Conservation (phyloP, 2,888 invertebrate genomes). For the Oeneis ivallda region DNA sequence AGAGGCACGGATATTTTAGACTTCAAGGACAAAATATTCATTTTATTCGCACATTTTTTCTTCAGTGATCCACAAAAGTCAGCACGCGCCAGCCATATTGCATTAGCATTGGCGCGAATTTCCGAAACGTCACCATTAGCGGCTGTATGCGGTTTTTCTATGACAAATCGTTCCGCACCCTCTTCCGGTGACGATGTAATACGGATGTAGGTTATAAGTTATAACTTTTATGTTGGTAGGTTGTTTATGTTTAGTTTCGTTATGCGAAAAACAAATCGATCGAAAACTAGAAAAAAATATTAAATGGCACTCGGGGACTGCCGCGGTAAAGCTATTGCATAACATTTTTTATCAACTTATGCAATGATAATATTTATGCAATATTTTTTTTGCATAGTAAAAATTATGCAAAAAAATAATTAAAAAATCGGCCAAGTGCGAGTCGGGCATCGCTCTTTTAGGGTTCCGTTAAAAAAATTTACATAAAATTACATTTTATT, state of each 20-base stretch:
- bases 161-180: constrained; percentile 63
- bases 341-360: too few species aligned
- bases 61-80: constrained; percentile 24
- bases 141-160: constrained; percentile 53
- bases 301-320: too few species aligned
- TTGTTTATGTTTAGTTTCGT: not conserved
- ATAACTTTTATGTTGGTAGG: not conserved
- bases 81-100: constrained; percentile 53
- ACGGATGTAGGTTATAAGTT: constrained; percentile 17
- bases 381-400: too few species aligned
- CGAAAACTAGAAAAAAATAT: too few species aligned
- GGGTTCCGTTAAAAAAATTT: too few species aligned
- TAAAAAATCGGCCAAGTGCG: too few species aligned
- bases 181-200: constrained; percentile 58
- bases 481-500: too few species aligned
- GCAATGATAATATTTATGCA: too few species aligned
- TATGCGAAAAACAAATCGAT: too few species aligned
- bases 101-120: constrained; percentile 53
- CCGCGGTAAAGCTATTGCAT: too few species aligned
- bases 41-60: not conserved
- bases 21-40: not conserved
- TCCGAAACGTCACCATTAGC: constrained; percentile 55
- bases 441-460: too few species aligned
- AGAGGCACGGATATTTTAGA: not conserved
- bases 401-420: too few species aligned